These are phyloP conservation scores for Nephrotoma flavescens DNA, from an alignment of 2,888 invertebrate genomes.

Conservation along the genomic window DNA sequence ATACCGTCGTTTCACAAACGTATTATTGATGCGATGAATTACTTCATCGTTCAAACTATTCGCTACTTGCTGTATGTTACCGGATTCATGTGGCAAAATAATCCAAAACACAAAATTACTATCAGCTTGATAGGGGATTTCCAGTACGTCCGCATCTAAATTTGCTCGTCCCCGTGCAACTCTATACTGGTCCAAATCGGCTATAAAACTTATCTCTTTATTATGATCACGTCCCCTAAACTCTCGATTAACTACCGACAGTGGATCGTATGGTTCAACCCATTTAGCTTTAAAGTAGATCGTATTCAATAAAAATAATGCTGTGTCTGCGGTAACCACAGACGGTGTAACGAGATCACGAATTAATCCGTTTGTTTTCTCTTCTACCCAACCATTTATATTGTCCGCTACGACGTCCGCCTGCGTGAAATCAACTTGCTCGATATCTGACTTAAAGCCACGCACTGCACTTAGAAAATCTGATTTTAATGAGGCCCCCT, in stretches of 20 bases:
- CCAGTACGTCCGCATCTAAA: neutral
- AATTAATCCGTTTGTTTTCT: neutral
- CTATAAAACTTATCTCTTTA: neutral
- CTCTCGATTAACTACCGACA: no score
- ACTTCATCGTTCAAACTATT: neutral
- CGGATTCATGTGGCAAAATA: neutral
- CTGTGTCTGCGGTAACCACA: neutral
- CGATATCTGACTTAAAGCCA: neutral
- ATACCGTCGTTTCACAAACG: neutral
- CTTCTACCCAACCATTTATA: neutral
- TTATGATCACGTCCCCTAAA: neutral
- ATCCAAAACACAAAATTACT: conserved; percentile 1
- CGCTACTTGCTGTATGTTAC: neutral
- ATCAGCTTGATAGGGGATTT: neutral
- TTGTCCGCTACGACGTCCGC: neutral
- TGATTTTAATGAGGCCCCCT: neutral
- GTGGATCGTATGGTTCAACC: neutral
- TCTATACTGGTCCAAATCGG: neutral
- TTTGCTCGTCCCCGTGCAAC: neutral
- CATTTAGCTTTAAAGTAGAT: neutral
- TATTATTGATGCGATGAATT: neutral
- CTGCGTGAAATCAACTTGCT: neutral
- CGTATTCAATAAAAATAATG: neutral
- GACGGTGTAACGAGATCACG: neutral
- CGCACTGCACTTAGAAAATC: neutral